Conservation (phyloP, 1,140 invertebrate genomes). For the Caenorhabditis briggsae region DNA sequence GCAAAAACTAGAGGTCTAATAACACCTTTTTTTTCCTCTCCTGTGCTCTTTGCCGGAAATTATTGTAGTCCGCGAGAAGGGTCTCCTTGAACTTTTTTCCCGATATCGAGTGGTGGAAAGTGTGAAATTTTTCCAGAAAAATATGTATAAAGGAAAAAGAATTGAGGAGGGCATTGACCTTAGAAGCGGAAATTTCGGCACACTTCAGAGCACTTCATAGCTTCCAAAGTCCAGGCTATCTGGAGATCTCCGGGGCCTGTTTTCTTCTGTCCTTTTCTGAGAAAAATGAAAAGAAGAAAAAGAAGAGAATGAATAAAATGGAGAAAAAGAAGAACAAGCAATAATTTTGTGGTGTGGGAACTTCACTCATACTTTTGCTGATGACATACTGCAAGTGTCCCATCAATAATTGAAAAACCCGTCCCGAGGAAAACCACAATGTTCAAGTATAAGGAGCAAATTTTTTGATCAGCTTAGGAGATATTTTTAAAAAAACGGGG, state of each 20-base stretch:
- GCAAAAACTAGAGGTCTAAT: background rate
- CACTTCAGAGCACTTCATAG: constrained; percentile 39
- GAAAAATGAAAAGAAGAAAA: background rate
- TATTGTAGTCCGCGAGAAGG: background rate
- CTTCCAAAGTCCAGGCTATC: constrained; percentile 12
- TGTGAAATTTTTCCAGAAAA: constrained; percentile 17
- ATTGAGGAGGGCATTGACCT: constrained; percentile 30
- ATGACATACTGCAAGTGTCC: constrained; percentile 37
- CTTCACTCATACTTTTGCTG: constrained; percentile 39
- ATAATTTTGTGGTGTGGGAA: constrained; percentile 49
- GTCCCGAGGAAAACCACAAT: constrained; percentile 29
- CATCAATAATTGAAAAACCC: constrained; percentile 51
- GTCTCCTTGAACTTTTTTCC: constrained; percentile 25
- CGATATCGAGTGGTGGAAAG: constrained; percentile 8
- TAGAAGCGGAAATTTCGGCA: constrained; percentile 44
- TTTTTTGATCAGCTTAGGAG: background rate
- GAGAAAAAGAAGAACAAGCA: constrained; percentile 31
- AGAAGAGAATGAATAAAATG: constrained; percentile 16
- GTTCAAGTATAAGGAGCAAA: constrained; percentile 13
- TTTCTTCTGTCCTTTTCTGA: background rate
- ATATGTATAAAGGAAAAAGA: background rate
- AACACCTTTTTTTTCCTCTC: background rate
- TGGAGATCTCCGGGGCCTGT: constrained; percentile 8
- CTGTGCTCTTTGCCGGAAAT: constrained; percentile 21
- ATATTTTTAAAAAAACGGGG: background rate